Base-by-base conservation (phyloP, 2,797 vertebrate species). In the Labeo calbasu region DNA sequence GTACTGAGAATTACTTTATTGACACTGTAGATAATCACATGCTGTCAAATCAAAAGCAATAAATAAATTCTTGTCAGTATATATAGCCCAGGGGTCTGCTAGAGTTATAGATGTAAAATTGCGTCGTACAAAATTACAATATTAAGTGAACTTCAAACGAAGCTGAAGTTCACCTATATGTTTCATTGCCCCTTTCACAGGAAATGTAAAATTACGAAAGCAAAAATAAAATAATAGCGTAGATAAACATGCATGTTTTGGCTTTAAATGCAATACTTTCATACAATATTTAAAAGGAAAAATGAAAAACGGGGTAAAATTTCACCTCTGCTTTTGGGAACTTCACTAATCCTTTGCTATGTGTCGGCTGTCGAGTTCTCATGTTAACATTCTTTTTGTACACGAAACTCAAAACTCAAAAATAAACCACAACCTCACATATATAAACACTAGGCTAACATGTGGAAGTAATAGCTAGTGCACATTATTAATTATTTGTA, bases 381-480 rank as follows among this genome's bases (percentile, higher is more conserved):
- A 50, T 43, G 59, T 82, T 82, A 82, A 66, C 81, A 65, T 75
- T 51, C 25, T 50, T 73, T 63, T 73, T 82, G 23, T 40, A 73
- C 70, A 65, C 65, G 43, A 61, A 73, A 73, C 55, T 36, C 19
- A 48, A 72, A 19, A 12, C 53, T 46, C 15, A 21, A 61, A 46
- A 81, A 72, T 48, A 73, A 73, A 50, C 12, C 43, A 50, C 0
- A 73, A 48, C 43, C 19, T 25, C 6, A 21, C 25, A 21, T 28
- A 68, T 32, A 71, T 12, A 72, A n/a, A 82, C 70, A 25, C 21
- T 66, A 59, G 2, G 50, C 9, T 66, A 66, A 75, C 46, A 53
- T 53, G 28, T 82, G 81, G 46, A 65, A 53, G 36, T 21, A 71
- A 75, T 65, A 82, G 55, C 71, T 12, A 4, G 10, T 19, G 28